Conservation (phyloP, 1,140 invertebrate genomes). For the Drosophila azteca region DNA sequence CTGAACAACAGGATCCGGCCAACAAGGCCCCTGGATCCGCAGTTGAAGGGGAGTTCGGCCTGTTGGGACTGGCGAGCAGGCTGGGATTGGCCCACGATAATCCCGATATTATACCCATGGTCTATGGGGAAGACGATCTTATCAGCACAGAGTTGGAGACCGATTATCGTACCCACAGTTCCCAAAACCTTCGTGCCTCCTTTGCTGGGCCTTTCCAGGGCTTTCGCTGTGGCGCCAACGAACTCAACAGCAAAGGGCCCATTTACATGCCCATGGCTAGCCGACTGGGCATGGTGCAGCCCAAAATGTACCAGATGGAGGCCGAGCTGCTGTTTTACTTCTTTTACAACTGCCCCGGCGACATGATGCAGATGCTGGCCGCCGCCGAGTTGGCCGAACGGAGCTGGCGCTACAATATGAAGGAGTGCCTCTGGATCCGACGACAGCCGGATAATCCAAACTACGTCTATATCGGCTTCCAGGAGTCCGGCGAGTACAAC, state of each 20-base stretch:
- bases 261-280: neutral
- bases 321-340: conserved; percentile 60
- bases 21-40: neutral
- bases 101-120: conserved; percentile 18
- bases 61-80: conserved; percentile 43
- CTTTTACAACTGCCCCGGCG: conserved; percentile 60
- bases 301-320: conserved; percentile 59
- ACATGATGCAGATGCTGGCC: conserved; percentile 68
- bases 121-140: conserved; percentile 28
- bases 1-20: neutral
- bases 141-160: conserved; percentile 13
- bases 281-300: conserved; percentile 27
- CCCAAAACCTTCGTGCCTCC: conserved; percentile 22
- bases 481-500: conserved; percentile 65
- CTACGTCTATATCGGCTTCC: conserved; percentile 29
- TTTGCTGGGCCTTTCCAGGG: conserved; percentile 40
- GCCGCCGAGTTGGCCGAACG: conserved; percentile 66
- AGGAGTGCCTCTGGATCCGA: conserved; percentile 49
- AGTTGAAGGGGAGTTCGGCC: conserved; percentile 39
- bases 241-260: conserved; percentile 25
- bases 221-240: conserved; percentile 23
- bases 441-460: conserved; percentile 63
- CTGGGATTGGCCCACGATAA: conserved; percentile 16
- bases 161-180: neutral
- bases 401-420: conserved; percentile 60